Evolutionary conservation across 1,140 invertebrate genomes (phyloP).

Genomic region (Coboldia fuscipes): DNA sequence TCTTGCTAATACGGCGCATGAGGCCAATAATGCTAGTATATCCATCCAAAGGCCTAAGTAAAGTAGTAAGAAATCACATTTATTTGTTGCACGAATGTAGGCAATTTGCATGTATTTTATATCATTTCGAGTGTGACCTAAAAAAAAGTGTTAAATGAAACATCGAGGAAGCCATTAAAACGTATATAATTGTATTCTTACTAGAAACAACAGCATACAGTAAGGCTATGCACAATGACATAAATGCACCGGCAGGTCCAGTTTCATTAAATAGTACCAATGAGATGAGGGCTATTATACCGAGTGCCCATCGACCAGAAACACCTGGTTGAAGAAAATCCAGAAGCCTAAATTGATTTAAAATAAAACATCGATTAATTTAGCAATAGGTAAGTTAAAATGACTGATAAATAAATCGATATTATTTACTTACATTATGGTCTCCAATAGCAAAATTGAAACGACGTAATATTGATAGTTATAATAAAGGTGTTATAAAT

Average conservation of each 20-base stretch:
- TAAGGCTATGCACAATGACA: conserved; percentile 13
- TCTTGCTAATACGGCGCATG: conserved; percentile 35
- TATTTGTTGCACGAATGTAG: conserved; percentile 19
- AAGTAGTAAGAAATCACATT: conserved; percentile 18
- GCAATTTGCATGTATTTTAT: conserved; percentile 17
- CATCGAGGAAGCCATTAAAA: not conserved
- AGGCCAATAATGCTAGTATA: conserved; percentile 31
- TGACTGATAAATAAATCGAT: no score
- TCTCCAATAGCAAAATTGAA: no score
- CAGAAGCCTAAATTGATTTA: no score
- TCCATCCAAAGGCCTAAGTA: conserved; percentile 38
- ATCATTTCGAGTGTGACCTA: not conserved
- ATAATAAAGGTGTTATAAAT: no score
- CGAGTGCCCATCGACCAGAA: conserved; percentile 16
- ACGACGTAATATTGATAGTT: no score
- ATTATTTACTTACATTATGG: no score
- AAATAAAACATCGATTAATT: no score
- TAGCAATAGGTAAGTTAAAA: no score
- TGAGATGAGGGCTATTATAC: conserved; percentile 13
- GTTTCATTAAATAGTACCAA: conserved; percentile 19
- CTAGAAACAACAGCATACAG: conserved; percentile 14
- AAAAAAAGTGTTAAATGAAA: not conserved
- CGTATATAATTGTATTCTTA: conserved; percentile 4
- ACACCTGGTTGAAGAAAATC: conserved; percentile 1
- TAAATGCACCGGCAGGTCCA: conserved; percentile 10